Evolutionary conservation across 30 jellyfish, hydroid and myxozoan genomes (phyloP).

Genomic region (Pseudorhiza aurosa): DNA sequence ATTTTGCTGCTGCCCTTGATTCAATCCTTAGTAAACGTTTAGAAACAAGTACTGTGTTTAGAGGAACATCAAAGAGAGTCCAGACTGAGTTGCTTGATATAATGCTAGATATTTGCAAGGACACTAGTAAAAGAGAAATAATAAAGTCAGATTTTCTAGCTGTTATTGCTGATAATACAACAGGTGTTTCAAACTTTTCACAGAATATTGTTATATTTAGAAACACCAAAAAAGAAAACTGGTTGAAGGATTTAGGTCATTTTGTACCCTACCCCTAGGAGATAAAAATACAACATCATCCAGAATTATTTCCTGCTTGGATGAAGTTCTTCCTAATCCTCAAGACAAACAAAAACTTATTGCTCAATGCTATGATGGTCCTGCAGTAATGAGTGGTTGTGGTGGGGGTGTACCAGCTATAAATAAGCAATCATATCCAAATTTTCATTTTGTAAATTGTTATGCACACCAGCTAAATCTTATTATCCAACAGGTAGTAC

Average conservation of each 20-base stretch:
- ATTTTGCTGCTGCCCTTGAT: slow-evolving; percentile 40
- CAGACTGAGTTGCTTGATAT: slow-evolving; percentile 62
- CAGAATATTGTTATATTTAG: slow-evolving; percentile 66
- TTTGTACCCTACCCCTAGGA: slow-evolving; percentile 16
- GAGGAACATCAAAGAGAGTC: slow-evolving; percentile 57
- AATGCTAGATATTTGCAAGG: slow-evolving; percentile 19
- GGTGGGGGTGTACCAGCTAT: slow-evolving; percentile 32
- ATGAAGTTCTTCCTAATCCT: slow-evolving; percentile 31
- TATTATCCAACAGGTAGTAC: slow-evolving; percentile 25
- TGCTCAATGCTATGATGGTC: slow-evolving; percentile 58
- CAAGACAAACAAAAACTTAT: slow-evolving; percentile 12
- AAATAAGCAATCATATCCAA: slow-evolving; percentile 14
- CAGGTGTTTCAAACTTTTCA: slow-evolving; percentile 47
- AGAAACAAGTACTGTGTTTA: slow-evolving; percentile 36
- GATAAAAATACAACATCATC: slow-evolving; percentile 22
- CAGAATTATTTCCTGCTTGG: slow-evolving; percentile 18
- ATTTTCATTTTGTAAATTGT: slow-evolving; percentile 53
- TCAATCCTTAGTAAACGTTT: slow-evolving; percentile 31
- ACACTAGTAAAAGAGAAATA: slow-evolving; percentile 15
- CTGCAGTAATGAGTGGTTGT: slow-evolving; percentile 35
- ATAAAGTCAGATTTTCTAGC: slow-evolving; percentile 37
- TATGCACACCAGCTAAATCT: slow-evolving; percentile 61
- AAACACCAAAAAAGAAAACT: neutral
- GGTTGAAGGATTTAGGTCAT: slow-evolving; percentile 53
- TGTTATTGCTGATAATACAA: slow-evolving; percentile 59